Base-by-base conservation (phyloP, 2,888 invertebrate genomes). In the Cataglyphis albicans region DNA sequence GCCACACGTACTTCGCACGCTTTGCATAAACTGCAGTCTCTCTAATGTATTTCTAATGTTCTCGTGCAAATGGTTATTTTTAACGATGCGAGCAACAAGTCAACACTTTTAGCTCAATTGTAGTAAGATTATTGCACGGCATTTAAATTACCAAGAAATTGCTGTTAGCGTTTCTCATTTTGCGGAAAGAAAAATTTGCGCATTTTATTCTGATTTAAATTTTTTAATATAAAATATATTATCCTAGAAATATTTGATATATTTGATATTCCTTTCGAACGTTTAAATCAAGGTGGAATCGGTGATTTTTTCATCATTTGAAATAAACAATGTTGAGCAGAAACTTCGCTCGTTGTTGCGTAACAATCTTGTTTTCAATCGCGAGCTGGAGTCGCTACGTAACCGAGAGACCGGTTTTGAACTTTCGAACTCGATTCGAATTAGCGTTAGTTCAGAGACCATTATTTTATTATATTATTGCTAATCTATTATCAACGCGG, bases 21-120 rank as follows among this genome's bases (percentile, higher is more conserved):
- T 78, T 70, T 59, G 18, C 78, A 80, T 48, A 80, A 64, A 80
- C 72, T 59, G 35, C 59, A 59, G 44, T 64, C 32, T 72, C 78
- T 52, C 59, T 80, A 80, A 80, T 80, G 78, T 80, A 80, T 59
- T 72, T 72, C 72, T 80, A 72, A 80, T 72, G 78, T 80, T 59
- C 78, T 41, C 41, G 59, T 6, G 72, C 32, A 44, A 80, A 80
- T 59, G 72, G 35, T 80, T 72, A 59, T 72, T 72, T 59, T 44
- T 80, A 70, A 72, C 59, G 32, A 35, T 18, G 32, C 72, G 72
- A 18, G n/a, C 29, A 59, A 78, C 59, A 78, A 72, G 72, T 59
- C 59, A 72, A 80, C 59, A 80, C 78, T 80, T 78, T 78, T 80
- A 80, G 38, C 32, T 4, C 21, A n/a, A 25, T 15, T 44, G 5